These are phyloP conservation scores for Anthonomus grandis DNA, from an alignment of 1,140 invertebrate species.

Conservation along the genomic window DNA sequence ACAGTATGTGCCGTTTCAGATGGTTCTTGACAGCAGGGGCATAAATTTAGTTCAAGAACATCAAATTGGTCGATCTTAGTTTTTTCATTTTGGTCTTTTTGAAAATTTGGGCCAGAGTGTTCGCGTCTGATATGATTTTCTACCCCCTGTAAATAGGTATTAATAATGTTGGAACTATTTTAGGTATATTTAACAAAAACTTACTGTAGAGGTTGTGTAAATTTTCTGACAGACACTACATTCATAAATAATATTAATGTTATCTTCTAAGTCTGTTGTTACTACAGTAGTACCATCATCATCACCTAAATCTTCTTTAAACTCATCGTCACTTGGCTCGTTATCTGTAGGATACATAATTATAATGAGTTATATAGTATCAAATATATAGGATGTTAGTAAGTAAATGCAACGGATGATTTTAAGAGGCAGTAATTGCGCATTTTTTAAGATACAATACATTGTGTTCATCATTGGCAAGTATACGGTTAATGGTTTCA, in stretches of 20 bases:
- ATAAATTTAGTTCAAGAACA: conserved; percentile 49
- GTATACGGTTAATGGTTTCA: no score
- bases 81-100: no score
- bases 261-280: conserved; percentile 12
- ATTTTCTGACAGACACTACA: conserved; percentile 40
- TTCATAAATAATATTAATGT: conserved; percentile 27
- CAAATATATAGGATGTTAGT: no score
- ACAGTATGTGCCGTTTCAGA: conserved; percentile 53
- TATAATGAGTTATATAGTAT: no score
- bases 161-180: neutral
- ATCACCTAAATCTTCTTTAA: neutral
- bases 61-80: conserved; percentile 33
- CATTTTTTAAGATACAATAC: no score
- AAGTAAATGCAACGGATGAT: no score
- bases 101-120: conserved; percentile 35
- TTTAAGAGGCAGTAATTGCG: no score
- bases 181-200: conserved; percentile 15
- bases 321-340: neutral
- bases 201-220: conserved; percentile 43
- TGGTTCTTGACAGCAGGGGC: conserved; percentile 55
- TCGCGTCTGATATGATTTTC: conserved; percentile 42
- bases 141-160: conserved; percentile 35
- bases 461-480: no score
- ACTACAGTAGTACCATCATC: no score
- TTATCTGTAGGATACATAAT: conserved; percentile 4